These are phyloP conservation scores for Cenopis cana DNA, from an alignment of 2,888 invertebrate species.

Conservation along the genomic window DNA sequence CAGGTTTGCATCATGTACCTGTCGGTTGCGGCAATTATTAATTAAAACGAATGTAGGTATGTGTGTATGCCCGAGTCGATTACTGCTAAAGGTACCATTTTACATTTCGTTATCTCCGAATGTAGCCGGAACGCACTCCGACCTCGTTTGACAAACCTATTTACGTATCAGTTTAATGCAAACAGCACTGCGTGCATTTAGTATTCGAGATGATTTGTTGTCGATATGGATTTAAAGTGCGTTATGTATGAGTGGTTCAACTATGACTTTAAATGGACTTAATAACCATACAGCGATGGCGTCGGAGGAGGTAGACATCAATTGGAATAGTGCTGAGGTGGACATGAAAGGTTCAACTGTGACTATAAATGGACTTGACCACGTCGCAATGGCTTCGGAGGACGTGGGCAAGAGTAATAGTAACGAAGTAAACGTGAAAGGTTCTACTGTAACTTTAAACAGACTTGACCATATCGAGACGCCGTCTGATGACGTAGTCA, in stretches of 20 bases:
- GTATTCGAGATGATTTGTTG: slow-evolving; percentile 33
- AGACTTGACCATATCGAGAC: neutral
- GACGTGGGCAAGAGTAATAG: slow-evolving; percentile 45
- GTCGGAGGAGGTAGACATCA: slow-evolving; percentile 9
- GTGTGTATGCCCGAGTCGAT: slow-evolving; percentile 38
- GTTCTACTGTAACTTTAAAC: slow-evolving; percentile 3
- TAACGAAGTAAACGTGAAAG: slow-evolving; percentile 51
- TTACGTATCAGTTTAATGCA: slow-evolving; percentile 53
- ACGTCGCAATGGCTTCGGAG: neutral
- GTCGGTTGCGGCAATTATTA: slow-evolving; percentile 43
- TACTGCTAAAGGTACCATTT: slow-evolving; percentile 42
- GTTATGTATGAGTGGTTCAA: slow-evolving; percentile 18
- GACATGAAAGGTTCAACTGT: slow-evolving; percentile 17
- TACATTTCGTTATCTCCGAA: slow-evolving; percentile 50
- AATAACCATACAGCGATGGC: neutral
- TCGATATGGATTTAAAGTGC: slow-evolving; percentile 38
- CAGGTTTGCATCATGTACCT: slow-evolving; percentile 35
- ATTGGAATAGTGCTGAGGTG: slow-evolving; percentile 53
- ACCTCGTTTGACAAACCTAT: slow-evolving; percentile 64
- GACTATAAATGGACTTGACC: neutral
- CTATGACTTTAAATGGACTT: slow-evolving; percentile 18
- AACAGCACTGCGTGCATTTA: slow-evolving; percentile 45
- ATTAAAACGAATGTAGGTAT: slow-evolving; percentile 44
- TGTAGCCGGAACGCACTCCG: slow-evolving; percentile 67
- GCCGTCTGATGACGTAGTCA: neutral